Base-by-base conservation (phyloP, 2,888 invertebrate species). In the Rhamphomyia laevipes region DNA sequence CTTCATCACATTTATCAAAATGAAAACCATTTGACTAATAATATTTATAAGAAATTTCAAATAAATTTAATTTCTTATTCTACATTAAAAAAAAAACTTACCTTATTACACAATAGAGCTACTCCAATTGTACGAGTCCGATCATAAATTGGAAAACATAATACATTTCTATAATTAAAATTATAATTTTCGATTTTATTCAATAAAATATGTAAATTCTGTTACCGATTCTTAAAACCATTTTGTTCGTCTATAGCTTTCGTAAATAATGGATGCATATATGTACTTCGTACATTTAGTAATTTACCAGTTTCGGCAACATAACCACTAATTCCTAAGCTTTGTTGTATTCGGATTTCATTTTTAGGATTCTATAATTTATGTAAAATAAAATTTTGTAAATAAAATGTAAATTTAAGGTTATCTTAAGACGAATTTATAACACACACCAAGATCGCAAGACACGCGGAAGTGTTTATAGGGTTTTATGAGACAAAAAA, bases 81-180 rank as follows among this genome's bases (percentile, higher is more conserved):
- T 21, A 4, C 6, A 21, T 21, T 21, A 21, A 4, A 6, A 21
- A 2, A 7, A 27, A 7, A 7, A 7, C 9, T 48, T 13, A 71
- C 55, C 56, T 88, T 89, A 69, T 89, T 89, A 62, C 86, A 82
- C 46, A 88, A 67, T 66, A 85, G 82, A 2, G 85, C 85, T 11
- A 87, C 86, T 7, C 88, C 89, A 35, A 75, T 71, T 38, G 77
- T 76, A 2, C 75, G 76, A 1, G 72, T 66, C 59, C 84, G 82
- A 62, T 87, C 85, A 52, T 83, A 78, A 55, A 92, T 86, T 2
- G 92, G 91, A 64, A 91, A 88, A 65, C 87, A 87, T 16, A 92
- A 73, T 53, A 91, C 81, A 61, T 84, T 84, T 63, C 86, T 82
- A 35, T 45, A 31, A 17, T 33, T 40, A 43, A 12, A 12, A 30